Conservation (phyloP, 2,888 invertebrate genomes). For the Elaeidobius kamerunicus region DNA sequence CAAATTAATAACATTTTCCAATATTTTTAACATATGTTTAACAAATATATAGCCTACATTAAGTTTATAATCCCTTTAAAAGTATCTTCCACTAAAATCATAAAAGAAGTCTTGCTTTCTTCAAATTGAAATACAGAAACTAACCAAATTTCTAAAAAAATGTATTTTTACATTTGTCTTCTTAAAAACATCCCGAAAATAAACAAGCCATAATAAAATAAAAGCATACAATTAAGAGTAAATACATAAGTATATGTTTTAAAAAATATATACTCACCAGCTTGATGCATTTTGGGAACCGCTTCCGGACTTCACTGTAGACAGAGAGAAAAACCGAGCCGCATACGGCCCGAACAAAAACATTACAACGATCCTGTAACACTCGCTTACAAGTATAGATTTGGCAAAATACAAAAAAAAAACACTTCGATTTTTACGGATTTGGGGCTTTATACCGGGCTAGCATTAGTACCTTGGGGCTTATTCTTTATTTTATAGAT, state of each 20-base stretch:
- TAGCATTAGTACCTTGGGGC: slow-evolving; percentile 7
- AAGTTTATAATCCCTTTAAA: too few relatives aligned
- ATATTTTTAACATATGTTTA: too few relatives aligned
- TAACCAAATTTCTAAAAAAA: too few relatives aligned
- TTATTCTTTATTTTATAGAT: slow-evolving; percentile 16
- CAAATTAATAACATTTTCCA: too few relatives aligned
- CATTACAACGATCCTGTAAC: slow-evolving; percentile 36
- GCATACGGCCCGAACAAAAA: slow-evolving; percentile 32
- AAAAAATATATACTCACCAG: slow-evolving; percentile 71
- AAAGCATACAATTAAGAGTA: neutral
- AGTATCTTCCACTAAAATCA: too few relatives aligned
- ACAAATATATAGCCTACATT: too few relatives aligned
- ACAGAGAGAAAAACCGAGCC: slow-evolving; percentile 51
- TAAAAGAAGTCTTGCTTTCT: too few relatives aligned
- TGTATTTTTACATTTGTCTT: neutral
- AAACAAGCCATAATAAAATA: neutral
- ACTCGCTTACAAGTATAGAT: slow-evolving; percentile 37
- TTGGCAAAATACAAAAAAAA: slow-evolving; percentile 32
- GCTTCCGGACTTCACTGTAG: slow-evolving; percentile 86
- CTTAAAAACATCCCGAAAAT: neutral
- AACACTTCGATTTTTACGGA: slow-evolving; percentile 30
- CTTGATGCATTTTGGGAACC: slow-evolving; percentile 81
- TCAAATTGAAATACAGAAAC: too few relatives aligned
- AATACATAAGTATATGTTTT: neutral
- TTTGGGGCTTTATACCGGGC: slow-evolving; percentile 22